These are phyloP conservation scores for Clivina fossor DNA, from an alignment of 2,888 invertebrate species.

Conservation along the genomic window DNA sequence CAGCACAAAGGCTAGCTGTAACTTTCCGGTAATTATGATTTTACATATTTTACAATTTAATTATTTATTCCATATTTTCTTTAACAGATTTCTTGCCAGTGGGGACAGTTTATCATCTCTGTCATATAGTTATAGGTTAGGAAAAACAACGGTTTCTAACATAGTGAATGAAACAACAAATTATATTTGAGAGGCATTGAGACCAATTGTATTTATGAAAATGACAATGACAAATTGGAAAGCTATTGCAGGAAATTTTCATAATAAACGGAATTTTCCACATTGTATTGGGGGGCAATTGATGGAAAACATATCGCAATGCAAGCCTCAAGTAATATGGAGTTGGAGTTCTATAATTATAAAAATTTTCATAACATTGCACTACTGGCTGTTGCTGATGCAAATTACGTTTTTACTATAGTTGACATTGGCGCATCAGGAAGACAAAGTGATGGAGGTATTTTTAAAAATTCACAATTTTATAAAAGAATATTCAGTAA, in stretches of 20 bases:
- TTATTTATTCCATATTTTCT: too few relatives aligned
- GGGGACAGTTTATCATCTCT: constrained; percentile 14
- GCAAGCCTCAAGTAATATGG: too few relatives aligned
- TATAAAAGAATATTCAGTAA: neutral
- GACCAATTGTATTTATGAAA: constrained; percentile 12
- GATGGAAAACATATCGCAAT: constrained; percentile 18
- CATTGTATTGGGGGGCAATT: constrained; percentile 10
- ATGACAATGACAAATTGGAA: constrained; percentile 13
- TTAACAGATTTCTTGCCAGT: constrained; percentile 15
- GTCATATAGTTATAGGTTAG: constrained; percentile 15
- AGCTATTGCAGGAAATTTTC: constrained; percentile 4
- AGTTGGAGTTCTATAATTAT: too few relatives aligned
- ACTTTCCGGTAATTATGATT: constrained; percentile 40
- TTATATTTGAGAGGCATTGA: constrained; percentile 3
- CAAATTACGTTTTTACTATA: too few relatives aligned
- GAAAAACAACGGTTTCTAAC: constrained; percentile 23
- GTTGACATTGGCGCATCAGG: constrained; percentile 8
- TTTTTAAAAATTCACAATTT: constrained; percentile 6
- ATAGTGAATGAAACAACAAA: constrained; percentile 17
- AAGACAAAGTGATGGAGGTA: constrained; percentile 15
- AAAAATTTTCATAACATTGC: too few relatives aligned
- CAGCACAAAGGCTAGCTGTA: constrained; percentile 41
- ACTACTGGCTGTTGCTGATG: too few relatives aligned
- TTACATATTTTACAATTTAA: constrained; percentile 9
- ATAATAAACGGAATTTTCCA: constrained; percentile 15